Evolutionary conservation across 2,797 vertebrate genomes (phyloP), one percentile per base, ranked within the genome.

Genomic region (Miichthys miiuy): DNA sequence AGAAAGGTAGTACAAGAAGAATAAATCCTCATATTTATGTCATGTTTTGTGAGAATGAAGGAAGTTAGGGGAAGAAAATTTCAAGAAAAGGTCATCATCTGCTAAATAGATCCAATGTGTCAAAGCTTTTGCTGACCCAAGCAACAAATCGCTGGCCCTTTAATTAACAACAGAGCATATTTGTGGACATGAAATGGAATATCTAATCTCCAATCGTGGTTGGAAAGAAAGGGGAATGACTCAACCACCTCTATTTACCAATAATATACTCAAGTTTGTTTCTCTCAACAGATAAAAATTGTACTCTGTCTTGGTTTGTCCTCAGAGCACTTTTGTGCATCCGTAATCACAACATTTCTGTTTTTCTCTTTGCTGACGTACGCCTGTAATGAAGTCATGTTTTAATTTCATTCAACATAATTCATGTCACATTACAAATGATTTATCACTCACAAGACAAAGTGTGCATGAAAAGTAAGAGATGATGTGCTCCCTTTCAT

Each of bases 161-260:
- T 91, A 88, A 90, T 91, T 88, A 82, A 80, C 68, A 88, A 73
- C 88, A 91, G 79, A 69, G 25, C 77, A 83, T 81, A 75, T 84
- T 88, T 87, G 88, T 68, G 84, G 83, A 89, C 75, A 74, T 83
- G 80, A 86, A 85, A 83, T 79, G 41, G 87, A 82, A 91, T 83
- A 88, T 86, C 72, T 85, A 69, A 89, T 89, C 87, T 85, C 64
- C 72, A 82, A 61, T 77, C 48, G 84, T 7, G 84, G 85, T 83
- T 75, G 88, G 85, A 90, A 92, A 91, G 81, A 82, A 75, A 77
- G 75, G 73, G 41, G 65, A 86, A 86, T 83, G 85, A 86, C 72
- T 90, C 77, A 91, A 81, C 88, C 75, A 58, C 75, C 69, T 83
- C 76, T 86, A 84, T 88, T 87, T 91, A 92, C 82, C 85, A 91